Evolutionary conservation across 2,888 invertebrate species (phyloP), one percentile per base, ranked within the genome.

Genomic region (Athalia rosae): DNA sequence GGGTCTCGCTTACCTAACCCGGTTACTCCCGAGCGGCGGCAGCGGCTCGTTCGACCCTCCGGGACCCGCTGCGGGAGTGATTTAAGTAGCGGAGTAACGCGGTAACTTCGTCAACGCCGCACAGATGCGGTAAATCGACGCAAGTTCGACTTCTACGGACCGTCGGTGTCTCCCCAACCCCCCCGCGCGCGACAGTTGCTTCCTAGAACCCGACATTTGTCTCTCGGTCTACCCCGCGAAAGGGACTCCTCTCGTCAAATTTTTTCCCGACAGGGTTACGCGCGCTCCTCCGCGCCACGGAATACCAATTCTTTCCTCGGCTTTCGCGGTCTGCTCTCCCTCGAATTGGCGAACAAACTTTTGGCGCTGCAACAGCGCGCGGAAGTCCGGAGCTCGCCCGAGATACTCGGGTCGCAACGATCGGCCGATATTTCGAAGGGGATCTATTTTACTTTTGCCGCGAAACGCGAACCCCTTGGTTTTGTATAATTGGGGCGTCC

Each of bases 111-210:
- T 74, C 83, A 82, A 83, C 82, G 83, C 77, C 53, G 85, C 89
- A 86, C 89, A 89, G 89, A 89, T 89, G 89, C 87, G 88, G 86
- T 87, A 88, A 89, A 89, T 89, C 89, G 89, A 89, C 88, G 84
- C 83, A 89, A 89, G 85, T 89, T 89, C 84, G 62, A 74, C 74
- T 74, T 79, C 80, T 81, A 56, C 82, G 83, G 82, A 85, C 85
- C 84, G 83, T 85, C 85, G 85, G 84, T 28, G 41, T 28, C 28
- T 28, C 28, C 61, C 64, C 58, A 62, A 64, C 9, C 13, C 66
- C 67, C 28, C 56, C 13, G 28, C 7, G 15, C 11, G 61, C 67
- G 58, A 69, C 66, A 71, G 56, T 71, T 58, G 71, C 53, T 67
- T 6, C 71, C 13, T 4, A 71, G 58, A 43, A 56, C 13, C 41